phyloP scores from a whole-genome alignment of 2,888 invertebrate species.

The Eupithecia pulchellata region DNA sequence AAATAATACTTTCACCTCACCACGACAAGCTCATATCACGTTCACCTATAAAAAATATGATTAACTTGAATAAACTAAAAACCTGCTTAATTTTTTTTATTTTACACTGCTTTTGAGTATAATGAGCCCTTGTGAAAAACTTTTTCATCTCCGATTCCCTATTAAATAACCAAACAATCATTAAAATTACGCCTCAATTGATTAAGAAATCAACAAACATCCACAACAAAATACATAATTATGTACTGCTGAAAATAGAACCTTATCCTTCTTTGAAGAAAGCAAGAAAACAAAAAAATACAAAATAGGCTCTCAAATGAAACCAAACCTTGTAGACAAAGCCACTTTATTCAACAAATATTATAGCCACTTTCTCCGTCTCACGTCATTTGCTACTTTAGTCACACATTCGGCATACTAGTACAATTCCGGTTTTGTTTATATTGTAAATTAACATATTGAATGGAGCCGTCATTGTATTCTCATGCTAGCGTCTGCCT shows the following conservation, averaged over 20 bases:
- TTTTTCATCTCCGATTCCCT: no score
- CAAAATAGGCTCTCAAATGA: conserved; percentile 19
- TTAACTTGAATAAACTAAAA: no score
- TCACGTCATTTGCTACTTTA: conserved; percentile 52
- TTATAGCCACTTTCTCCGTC: conserved; percentile 63
- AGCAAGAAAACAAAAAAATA: no score
- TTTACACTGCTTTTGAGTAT: no score
- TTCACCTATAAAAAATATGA: no score
- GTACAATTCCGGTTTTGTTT: conserved; percentile 43
- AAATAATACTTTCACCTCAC: no score
- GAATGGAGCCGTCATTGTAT: conserved; percentile 50
- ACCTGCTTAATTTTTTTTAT: no score
- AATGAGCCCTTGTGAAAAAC: no score
- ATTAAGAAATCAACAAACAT: neutral
- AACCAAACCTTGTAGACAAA: conserved; percentile 20
- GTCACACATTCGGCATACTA: conserved; percentile 34
- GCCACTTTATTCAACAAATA: conserved; percentile 47
- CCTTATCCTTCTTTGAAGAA: neutral
- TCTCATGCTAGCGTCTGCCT: conserved; percentile 8
- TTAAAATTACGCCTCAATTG: neutral
- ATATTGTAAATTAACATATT: conserved; percentile 3
- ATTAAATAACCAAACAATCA: no score
- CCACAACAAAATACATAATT: neutral
- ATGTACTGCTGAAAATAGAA: no score
- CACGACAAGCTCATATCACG: no score